These are phyloP conservation scores for Cyphomyrmex costatus DNA, from an alignment of 1,140 invertebrate genomes.

Conservation along the genomic window DNA sequence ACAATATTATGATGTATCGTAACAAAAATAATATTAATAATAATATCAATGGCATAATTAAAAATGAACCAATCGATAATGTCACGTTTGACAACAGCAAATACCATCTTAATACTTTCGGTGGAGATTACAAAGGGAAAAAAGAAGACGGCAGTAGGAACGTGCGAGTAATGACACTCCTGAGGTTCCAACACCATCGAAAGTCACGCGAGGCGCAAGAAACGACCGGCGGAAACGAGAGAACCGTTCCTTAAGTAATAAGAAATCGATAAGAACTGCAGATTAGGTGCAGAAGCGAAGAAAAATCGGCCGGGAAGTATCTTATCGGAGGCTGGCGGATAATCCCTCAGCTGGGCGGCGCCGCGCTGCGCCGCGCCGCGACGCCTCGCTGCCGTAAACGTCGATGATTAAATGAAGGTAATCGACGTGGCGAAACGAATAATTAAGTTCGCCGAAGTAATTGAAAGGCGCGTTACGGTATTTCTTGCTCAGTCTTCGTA, in stretches of 20 bases:
- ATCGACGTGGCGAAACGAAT: constrained; percentile 43
- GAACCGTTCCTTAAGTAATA: constrained; percentile 63
- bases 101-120: constrained; percentile 42
- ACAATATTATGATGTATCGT: neutral
- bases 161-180: constrained; percentile 70
- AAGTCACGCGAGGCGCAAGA: constrained; percentile 44
- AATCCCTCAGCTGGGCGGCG: constrained; percentile 37
- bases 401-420: constrained; percentile 47
- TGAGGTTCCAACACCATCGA: constrained; percentile 56
- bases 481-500: neutral
- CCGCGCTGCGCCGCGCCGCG: neutral
- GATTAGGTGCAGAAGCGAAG: constrained; percentile 64
- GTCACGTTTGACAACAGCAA: constrained; percentile 59
- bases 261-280: constrained; percentile 70
- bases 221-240: constrained; percentile 49
- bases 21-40: neutral
- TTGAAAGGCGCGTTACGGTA: constrained; percentile 42
- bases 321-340: constrained; percentile 53
- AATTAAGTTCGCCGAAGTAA: constrained; percentile 52
- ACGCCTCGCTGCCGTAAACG: constrained; percentile 21
- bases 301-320: constrained; percentile 66
- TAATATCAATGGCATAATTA: constrained; percentile 10
- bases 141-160: constrained; percentile 9
- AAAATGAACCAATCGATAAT: constrained; percentile 26
- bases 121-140: constrained; percentile 54